These are phyloP conservation scores for Vireo altiloquus DNA, from an alignment of 2,113 vertebrate species.

Conservation along the genomic window DNA sequence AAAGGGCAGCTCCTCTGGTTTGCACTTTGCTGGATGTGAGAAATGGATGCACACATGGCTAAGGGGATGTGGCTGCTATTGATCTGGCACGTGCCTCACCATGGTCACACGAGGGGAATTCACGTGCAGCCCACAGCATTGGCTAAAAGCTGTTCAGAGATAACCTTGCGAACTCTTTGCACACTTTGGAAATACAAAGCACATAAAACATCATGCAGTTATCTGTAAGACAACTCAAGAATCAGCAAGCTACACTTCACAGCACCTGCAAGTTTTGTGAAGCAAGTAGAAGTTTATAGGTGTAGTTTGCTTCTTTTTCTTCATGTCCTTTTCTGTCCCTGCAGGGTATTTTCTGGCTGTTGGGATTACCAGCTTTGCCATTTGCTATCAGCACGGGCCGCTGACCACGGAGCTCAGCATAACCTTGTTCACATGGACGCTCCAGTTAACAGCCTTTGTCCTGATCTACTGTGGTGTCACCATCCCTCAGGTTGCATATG, in stretches of 20 bases:
- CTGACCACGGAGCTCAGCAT: slow-evolving; percentile 56
- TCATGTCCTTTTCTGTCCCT: neutral
- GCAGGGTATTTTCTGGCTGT: slow-evolving; percentile 73
- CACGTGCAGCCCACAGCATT: neutral
- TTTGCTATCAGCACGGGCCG: slow-evolving; percentile 75
- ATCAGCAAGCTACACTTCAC: neutral
- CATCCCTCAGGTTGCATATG: slow-evolving; percentile 55
- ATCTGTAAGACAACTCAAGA: neutral
- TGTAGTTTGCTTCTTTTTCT: neutral
- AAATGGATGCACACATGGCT: neutral
- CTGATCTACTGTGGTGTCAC: slow-evolving; percentile 73
- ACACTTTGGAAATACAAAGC: neutral
- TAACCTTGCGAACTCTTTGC: neutral
- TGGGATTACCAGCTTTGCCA: slow-evolving; percentile 68
- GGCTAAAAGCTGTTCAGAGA: neutral
- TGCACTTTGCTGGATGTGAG: neutral
- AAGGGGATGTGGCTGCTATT: neutral
- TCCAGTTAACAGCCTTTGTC: slow-evolving; percentile 66
- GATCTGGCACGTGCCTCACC: neutral
- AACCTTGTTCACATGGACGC: slow-evolving; percentile 58
- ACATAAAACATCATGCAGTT: neutral
- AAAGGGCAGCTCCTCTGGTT: neutral
- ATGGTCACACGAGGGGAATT: neutral
- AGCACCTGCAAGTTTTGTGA: neutral
- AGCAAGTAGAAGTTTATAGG: neutral